Conservation (phyloP, 2,888 invertebrate species). For the Phorcus lineatus region DNA sequence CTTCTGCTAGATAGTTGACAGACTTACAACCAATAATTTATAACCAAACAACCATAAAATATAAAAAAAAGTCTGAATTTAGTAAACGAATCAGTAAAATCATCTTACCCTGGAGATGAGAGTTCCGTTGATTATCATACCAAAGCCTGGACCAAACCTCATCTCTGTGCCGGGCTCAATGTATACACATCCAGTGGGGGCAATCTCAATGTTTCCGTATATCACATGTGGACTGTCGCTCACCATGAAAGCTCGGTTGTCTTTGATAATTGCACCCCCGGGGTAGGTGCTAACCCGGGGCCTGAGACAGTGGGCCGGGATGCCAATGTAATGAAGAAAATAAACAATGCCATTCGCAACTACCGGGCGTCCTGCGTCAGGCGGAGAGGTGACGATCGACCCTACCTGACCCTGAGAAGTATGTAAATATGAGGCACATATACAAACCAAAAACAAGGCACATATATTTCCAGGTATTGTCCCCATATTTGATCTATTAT, state of each 20-base stretch:
- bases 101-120: slow-evolving; percentile 89
- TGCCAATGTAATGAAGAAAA: slow-evolving; percentile 48
- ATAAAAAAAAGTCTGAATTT: not conserved
- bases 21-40: no score
- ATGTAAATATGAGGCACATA: not conserved
- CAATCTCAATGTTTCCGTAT: slow-evolving; percentile 62
- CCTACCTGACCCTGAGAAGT: not conserved
- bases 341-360: slow-evolving; percentile 64
- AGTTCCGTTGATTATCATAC: slow-evolving; percentile 93
- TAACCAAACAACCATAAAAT: no score
- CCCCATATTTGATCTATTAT: not conserved
- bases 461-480: not conserved
- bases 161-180: slow-evolving; percentile 94
- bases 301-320: slow-evolving; percentile 56
- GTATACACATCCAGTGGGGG: slow-evolving; percentile 78
- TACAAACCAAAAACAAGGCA: not conserved
- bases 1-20: no score
- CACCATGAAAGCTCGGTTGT: slow-evolving; percentile 54
- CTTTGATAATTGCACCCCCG: slow-evolving; percentile 41
- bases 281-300: slow-evolving; percentile 49
- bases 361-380: slow-evolving; percentile 55
- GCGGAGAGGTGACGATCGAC: slow-evolving; percentile 53
- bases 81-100: not conserved
- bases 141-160: slow-evolving; percentile 92
- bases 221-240: slow-evolving; percentile 60